Evolutionary conservation across 2,888 invertebrate species (phyloP), one percentile per base, ranked within the genome.

Genomic region (Cosmopolites sordidus): DNA sequence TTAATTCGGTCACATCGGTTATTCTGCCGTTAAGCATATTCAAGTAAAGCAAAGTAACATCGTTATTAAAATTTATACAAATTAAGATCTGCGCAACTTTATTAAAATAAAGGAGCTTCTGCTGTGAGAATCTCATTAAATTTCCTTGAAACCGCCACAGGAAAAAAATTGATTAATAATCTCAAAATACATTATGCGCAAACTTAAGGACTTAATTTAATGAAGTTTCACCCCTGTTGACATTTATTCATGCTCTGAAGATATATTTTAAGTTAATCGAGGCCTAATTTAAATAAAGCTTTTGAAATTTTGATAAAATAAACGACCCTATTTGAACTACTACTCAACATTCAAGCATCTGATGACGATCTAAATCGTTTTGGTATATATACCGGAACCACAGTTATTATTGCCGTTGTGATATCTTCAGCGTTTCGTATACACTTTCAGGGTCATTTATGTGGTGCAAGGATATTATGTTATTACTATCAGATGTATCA

Each of bases 121-220:
- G 38, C 42, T 46, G 39, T 27, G 41, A 47, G 48, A 56, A 48
- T 51, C 51, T 51, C 56, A 48, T 55, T 51, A 55, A 54, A 48
- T 30, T 14, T 15, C 46, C 18, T 17, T 40, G 43, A 39, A 22
- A 47, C 22, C 22, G 22, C 22, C 33, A 33, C 33, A 11, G 15
- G 38, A 39, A 56, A 56, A 56, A 56, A 56, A 56, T 50, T 56
- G 56, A 56, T 56, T 56, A 56, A 56, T 56, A 56, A 52, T 52
- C 47, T 56, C 39, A 18, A 49, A 49, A 45, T 49, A 52, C 52
- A 56, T 56, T 52, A 56, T 42, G 52, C 48, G 52, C 49, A 49
- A 43, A 56, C 49, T 52, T 56, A 56, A 52, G 42, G 52, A 49
- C 52, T 52, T 56, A 48, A 56, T 52, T 52, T 56, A 56, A 56